Percentiles rank a stretch among this genome's conserved stretches.
Evolutionary conservation across 1,140 invertebrate genomes (phyloP).

Genomic region (Drosophila mayri): DNA sequence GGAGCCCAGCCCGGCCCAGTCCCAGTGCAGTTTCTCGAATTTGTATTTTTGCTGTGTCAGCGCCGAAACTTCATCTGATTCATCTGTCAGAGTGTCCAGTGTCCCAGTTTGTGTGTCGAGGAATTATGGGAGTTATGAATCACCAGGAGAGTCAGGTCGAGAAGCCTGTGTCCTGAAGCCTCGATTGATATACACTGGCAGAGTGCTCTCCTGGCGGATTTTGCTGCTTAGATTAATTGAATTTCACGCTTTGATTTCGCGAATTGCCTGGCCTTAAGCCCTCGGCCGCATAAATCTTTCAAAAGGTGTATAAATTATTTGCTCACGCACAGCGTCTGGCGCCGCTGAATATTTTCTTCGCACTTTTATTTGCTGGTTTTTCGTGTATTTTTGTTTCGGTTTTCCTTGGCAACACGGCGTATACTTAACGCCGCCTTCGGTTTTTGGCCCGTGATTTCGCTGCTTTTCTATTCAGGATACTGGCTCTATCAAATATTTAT

Average conservation of each 20-base stretch:
- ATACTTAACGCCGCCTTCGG: conserved; percentile 56
- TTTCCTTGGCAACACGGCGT: conserved; percentile 58
- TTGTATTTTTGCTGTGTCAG: conserved; percentile 65
- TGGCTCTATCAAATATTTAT: conserved; percentile 80
- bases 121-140: conserved; percentile 60
- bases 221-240: conserved; percentile 76
- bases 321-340: conserved; percentile 64
- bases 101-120: conserved; percentile 5
- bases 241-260: conserved; percentile 81
- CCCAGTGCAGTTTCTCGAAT: conserved; percentile 34
- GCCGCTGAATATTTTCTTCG: conserved; percentile 36
- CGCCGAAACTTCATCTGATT: conserved; percentile 55
- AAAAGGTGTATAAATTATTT: conserved; percentile 80
- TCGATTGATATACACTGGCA: neutral
- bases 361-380: conserved; percentile 32
- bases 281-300: conserved; percentile 74
- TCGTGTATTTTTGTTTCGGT: conserved; percentile 10
- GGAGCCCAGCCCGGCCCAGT: conserved; percentile 22
- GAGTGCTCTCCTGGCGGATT: neutral
- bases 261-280: conserved; percentile 49
- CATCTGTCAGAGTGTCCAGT: conserved; percentile 51
- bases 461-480: conserved; percentile 33
- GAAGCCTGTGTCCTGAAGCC: conserved; percentile 11
- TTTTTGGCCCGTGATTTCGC: conserved; percentile 44
- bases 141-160: conserved; percentile 24